Percentiles rank a stretch among this genome's conserved stretches.
These are phyloP conservation scores for Thinocorus orbignyianus DNA, from an alignment of 2,113 vertebrate genomes.

Conservation along the genomic window DNA sequence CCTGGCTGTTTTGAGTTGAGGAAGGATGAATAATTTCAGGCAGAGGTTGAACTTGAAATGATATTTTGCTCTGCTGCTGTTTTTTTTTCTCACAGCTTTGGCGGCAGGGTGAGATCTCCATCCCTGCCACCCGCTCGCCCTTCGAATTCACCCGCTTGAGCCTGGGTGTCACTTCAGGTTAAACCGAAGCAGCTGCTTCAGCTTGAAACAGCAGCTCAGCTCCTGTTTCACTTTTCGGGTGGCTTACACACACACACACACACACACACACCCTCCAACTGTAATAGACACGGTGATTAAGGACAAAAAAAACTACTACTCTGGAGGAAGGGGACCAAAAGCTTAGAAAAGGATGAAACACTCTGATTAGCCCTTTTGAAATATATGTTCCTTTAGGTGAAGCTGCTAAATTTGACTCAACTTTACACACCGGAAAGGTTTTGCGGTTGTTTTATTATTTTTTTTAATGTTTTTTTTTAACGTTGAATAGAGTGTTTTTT, in stretches of 20 bases:
- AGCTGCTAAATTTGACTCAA: slow-evolving; percentile 17
- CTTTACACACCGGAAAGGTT: slow-evolving; percentile 4
- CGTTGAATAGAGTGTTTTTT: slow-evolving; percentile 5
- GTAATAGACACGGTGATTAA: neutral
- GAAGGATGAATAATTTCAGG: neutral
- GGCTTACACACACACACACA: neutral
- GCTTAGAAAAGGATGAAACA: neutral
- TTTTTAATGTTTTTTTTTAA: neutral
- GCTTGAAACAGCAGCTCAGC: neutral
- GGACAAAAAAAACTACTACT: neutral
- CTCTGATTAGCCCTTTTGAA: neutral
- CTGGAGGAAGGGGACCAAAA: neutral
- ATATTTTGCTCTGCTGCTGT: neutral
- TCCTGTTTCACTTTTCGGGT: neutral
- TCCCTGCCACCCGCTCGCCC: neutral
- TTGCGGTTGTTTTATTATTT: neutral
- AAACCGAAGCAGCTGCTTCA: neutral
- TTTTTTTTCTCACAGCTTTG: slow-evolving; percentile 30
- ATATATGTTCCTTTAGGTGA: slow-evolving; percentile 10
- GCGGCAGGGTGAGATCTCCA: neutral
- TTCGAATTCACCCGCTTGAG: neutral
- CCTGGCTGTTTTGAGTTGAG: neutral
- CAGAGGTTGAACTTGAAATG: neutral
- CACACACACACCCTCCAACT: neutral
- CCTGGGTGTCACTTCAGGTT: neutral